Evolutionary conservation across 2,113 vertebrate species (phyloP).

Genomic region (Pycnonotus jocosus): DNA sequence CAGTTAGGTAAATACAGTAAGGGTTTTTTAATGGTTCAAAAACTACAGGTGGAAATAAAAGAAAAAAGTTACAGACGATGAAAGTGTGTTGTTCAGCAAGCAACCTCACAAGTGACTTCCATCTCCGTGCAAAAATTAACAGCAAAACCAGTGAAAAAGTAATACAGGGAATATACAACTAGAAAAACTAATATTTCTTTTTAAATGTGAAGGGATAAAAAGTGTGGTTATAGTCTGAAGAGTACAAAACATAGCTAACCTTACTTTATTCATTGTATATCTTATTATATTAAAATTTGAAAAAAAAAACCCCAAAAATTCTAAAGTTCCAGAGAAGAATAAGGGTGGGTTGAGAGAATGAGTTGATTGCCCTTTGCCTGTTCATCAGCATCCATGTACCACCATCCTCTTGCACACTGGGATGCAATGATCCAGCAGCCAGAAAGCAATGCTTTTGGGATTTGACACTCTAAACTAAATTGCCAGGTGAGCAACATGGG

Average conservation of each 20-base stretch:
- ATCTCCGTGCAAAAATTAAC: conserved; percentile 1
- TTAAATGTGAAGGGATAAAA: neutral
- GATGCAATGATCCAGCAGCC: neutral
- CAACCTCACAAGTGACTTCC: neutral
- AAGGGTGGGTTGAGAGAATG: neutral
- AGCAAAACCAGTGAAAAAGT: neutral
- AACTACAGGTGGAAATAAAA: neutral
- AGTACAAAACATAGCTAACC: neutral
- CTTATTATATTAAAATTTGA: neutral
- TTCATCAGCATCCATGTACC: neutral
- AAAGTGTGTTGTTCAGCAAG: neutral
- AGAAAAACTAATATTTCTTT: neutral
- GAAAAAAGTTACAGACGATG: neutral
- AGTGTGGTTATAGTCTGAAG: conserved; percentile 53
- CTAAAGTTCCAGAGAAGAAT: neutral
- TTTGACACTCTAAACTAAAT: neutral
- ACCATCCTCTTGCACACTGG: neutral
- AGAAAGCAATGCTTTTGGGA: neutral
- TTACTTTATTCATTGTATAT: neutral
- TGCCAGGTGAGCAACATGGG: neutral
- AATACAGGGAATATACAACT: neutral
- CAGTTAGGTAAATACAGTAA: neutral
- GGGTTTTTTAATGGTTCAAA: neutral
- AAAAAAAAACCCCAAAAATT: neutral
- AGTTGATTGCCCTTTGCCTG: neutral